Conservation (phyloP, 2,797 vertebrate species). For the Micropoecilia bifurca region DNA sequence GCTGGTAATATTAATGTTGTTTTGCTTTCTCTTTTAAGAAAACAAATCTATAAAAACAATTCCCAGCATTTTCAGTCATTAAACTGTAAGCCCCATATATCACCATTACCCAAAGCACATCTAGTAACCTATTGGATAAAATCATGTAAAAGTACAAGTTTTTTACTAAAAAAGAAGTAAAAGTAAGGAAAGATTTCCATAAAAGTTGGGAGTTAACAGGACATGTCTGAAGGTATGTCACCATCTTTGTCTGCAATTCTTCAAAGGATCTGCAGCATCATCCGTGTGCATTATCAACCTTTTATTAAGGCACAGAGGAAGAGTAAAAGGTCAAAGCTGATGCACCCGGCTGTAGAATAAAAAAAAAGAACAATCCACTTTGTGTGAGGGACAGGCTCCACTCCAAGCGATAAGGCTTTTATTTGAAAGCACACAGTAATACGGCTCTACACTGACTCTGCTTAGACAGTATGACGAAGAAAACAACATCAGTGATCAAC, state of each 20-base stretch:
- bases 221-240: background rate
- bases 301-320: background rate
- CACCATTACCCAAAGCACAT: constrained; percentile 19
- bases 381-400: background rate
- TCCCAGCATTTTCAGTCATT: constrained; percentile 28
- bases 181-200: background rate
- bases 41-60: constrained; percentile 28
- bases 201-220: background rate
- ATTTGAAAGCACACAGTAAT: background rate
- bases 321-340: background rate
- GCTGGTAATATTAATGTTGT: background rate
- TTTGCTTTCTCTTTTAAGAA: constrained; percentile 29
- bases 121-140: background rate
- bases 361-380: background rate
- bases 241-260: background rate
- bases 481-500: background rate
- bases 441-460: background rate
- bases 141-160: background rate
- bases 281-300: background rate
- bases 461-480: background rate
- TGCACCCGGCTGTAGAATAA: background rate
- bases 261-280: background rate
- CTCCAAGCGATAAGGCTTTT: constrained; percentile 6
- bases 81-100: constrained; percentile 3
- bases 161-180: background rate